Conservation (phyloP, 2,797 vertebrate genomes). For the Enteromius argenteus region DNA sequence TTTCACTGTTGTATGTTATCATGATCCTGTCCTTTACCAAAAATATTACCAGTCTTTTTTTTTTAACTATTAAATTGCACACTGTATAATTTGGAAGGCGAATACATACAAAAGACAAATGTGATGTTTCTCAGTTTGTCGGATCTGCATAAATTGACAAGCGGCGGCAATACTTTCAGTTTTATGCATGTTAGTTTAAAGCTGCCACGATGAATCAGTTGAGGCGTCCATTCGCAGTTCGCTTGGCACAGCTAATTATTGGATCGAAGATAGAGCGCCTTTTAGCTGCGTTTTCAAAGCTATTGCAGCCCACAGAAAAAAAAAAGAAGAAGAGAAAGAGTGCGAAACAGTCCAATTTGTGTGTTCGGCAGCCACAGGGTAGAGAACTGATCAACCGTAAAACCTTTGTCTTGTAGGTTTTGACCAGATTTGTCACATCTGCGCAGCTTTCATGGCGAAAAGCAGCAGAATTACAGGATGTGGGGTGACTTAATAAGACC, state of each 20-base stretch:
- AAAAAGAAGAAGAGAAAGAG: slow-evolving; percentile 45
- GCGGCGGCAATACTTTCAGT: slow-evolving; percentile 77
- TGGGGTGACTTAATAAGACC: slow-evolving; percentile 61
- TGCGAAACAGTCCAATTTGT: slow-evolving; percentile 47
- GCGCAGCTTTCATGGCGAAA: slow-evolving; percentile 67
- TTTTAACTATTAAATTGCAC: neutral
- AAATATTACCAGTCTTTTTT: neutral
- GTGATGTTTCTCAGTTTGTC: slow-evolving; percentile 44
- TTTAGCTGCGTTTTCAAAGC: slow-evolving; percentile 71
- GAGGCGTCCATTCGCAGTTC: slow-evolving; percentile 77
- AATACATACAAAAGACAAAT: neutral
- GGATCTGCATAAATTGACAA: slow-evolving; percentile 84
- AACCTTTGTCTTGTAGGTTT: slow-evolving; percentile 75
- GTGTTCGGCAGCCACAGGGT: slow-evolving; percentile 69
- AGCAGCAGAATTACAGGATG: slow-evolving; percentile 78
- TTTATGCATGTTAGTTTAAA: slow-evolving; percentile 85
- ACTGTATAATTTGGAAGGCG: neutral
- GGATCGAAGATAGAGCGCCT: slow-evolving; percentile 79
- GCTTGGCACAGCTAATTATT: slow-evolving; percentile 82
- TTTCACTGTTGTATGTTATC: neutral
- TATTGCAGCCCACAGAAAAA: slow-evolving; percentile 41
- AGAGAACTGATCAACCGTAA: slow-evolving; percentile 79
- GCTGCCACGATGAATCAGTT: slow-evolving; percentile 82
- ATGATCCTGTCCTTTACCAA: neutral
- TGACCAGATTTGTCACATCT: slow-evolving; percentile 81